A percentile compares a stretch with the other conserved stretches of the same genome.
phyloP scores from a whole-genome alignment of 1,140 invertebrate genomes.

The Drosophila ercepeae region DNA sequence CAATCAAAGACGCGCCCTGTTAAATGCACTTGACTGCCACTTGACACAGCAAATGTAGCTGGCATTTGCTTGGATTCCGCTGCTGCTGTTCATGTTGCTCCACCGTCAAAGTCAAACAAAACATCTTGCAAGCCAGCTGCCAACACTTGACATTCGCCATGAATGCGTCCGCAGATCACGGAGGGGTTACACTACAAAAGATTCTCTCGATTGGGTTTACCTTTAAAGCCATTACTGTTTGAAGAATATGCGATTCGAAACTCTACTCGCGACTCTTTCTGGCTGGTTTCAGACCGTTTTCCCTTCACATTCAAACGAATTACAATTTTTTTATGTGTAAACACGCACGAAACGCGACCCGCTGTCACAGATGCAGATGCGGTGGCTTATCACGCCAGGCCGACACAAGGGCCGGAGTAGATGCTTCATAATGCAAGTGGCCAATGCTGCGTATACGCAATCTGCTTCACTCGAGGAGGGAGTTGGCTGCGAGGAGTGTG shows the following conservation, averaged over 20 bases:
- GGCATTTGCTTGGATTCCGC: constrained; percentile 9
- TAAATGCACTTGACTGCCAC: constrained; percentile 78
- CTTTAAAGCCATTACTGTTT: not conserved
- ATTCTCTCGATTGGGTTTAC: not conserved
- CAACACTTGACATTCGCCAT: constrained; percentile 80
- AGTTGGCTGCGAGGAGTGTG: constrained; percentile 27
- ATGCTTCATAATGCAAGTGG: constrained; percentile 76
- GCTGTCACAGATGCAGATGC: constrained; percentile 44
- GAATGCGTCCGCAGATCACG: constrained; percentile 36
- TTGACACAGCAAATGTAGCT: constrained; percentile 69
- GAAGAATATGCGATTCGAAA: not conserved
- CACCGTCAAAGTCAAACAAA: constrained; percentile 66
- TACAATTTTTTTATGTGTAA: constrained; percentile 18
- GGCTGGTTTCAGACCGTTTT: not conserved
- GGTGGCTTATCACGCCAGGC: constrained; percentile 69
- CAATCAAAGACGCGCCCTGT: constrained; percentile 71
- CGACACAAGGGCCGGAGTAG: constrained; percentile 38
- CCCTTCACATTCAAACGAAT: not conserved
- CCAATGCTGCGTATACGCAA: constrained; percentile 80
- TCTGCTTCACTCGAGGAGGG: constrained; percentile 19
- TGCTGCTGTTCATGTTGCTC: constrained; percentile 11
- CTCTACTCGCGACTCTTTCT: too few relatives aligned
- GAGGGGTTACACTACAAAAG: constrained; percentile 7
- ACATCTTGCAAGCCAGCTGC: constrained; percentile 69
- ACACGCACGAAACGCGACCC: constrained; percentile 34